phyloP scores from a whole-genome alignment of 2,888 invertebrate species.

The Crossocerus cetratus region DNA sequence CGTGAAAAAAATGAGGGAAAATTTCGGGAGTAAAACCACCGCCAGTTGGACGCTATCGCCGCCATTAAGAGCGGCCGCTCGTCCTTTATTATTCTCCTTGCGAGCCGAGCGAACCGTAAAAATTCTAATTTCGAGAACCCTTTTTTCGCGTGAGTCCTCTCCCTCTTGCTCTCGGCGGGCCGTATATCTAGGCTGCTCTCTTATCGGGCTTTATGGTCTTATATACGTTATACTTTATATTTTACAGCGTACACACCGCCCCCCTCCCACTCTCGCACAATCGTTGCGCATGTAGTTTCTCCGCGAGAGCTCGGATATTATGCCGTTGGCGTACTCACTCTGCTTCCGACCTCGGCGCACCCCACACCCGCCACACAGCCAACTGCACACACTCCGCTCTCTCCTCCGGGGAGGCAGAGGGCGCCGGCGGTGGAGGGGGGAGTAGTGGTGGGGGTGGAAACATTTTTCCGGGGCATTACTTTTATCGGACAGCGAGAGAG shows the following conservation, averaged over 20 bases:
- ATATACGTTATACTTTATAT: conserved; percentile 71
- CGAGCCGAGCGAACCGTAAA: conserved; percentile 59
- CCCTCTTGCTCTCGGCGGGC: conserved; percentile 31
- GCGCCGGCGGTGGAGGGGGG: too few relatives aligned
- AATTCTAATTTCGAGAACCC: conserved; percentile 70
- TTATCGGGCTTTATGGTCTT: conserved; percentile 72
- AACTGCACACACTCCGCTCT: conserved; percentile 17
- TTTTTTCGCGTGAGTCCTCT: conserved; percentile 51
- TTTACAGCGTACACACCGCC: conserved; percentile 64
- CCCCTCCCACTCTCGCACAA: conserved; percentile 15
- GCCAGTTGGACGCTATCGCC: conserved; percentile 2
- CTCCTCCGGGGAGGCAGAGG: not conserved
- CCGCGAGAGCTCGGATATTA: conserved; percentile 53
- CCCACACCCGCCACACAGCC: conserved; percentile 23
- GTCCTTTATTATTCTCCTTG: conserved; percentile 46
- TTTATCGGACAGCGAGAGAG: conserved; percentile 64
- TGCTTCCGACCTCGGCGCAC: conserved; percentile 35
- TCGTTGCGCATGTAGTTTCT: conserved; percentile 48
- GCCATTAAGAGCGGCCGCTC: conserved; percentile 43
- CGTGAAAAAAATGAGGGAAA: too few relatives aligned
- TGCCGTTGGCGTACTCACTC: conserved; percentile 53
- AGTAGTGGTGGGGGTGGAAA: conserved; percentile 35
- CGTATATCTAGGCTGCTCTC: conserved; percentile 67
- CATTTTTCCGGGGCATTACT: conserved; percentile 69
- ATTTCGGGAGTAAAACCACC: too few relatives aligned